These are phyloP conservation scores for Phrynocephalus versicolor DNA, from an alignment of 2,113 vertebrate species.

Conservation along the genomic window DNA sequence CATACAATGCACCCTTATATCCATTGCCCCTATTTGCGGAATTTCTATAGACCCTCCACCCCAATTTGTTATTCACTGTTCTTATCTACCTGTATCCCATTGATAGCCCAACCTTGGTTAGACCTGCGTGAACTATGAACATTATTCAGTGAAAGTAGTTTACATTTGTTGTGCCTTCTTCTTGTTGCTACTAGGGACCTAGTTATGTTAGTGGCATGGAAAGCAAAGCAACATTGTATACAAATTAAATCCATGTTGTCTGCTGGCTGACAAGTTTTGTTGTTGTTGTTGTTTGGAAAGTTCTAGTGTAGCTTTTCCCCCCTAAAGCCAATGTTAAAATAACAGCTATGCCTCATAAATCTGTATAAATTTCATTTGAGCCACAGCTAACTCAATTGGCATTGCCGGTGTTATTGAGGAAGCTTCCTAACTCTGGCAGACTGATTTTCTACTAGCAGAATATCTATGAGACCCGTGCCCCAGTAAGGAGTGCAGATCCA, in stretches of 20 bases:
- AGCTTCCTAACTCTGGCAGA: background rate
- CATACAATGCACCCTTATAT: background rate
- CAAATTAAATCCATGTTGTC: background rate
- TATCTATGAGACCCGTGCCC: background rate
- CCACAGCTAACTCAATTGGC: background rate
- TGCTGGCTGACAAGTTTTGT: background rate
- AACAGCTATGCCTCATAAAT: background rate
- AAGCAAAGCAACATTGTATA: background rate
- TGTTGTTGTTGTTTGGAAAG: background rate
- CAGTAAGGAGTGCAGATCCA: background rate
- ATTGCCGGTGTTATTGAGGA: too few relatives aligned
- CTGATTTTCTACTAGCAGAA: background rate
- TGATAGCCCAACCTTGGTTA: too few relatives aligned
- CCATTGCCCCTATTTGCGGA: background rate
- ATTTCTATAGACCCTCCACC: background rate
- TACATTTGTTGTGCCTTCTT: background rate
- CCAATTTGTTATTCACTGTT: background rate
- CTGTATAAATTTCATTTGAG: background rate
- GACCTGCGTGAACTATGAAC: background rate
- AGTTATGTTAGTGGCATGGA: background rate
- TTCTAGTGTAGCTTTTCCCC: background rate
- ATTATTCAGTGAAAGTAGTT: background rate
- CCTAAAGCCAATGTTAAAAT: background rate
- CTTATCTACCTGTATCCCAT: background rate
- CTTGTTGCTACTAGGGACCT: background rate